Percentiles rank a stretch among this genome's conserved stretches.
phyloP scores from a whole-genome alignment of 2,113 vertebrate genomes.

The Motacilla alba region DNA sequence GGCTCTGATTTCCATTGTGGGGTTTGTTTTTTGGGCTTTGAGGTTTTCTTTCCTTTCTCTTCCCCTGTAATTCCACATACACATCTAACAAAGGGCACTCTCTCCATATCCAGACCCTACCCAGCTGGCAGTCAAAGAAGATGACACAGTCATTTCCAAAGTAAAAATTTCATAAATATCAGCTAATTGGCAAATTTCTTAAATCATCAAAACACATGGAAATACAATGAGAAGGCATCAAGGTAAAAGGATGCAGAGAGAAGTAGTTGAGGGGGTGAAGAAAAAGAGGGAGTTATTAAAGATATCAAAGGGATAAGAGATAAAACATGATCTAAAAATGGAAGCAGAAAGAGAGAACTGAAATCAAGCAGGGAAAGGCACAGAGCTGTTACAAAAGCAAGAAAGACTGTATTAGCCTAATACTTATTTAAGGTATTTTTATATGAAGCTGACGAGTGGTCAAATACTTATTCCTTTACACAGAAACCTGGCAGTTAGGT shows the following conservation, averaged over 20 bases:
- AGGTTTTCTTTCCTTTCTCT: background rate
- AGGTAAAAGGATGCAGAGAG: background rate
- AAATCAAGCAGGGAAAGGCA: conserved; percentile 42
- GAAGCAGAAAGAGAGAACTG: background rate
- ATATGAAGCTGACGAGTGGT: background rate
- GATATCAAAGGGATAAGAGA: conserved; percentile 33
- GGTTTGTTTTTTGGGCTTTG: background rate
- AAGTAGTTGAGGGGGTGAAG: background rate
- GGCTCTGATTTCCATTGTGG: background rate
- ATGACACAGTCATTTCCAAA: background rate
- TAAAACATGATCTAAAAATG: conserved; percentile 47
- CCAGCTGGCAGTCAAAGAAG: background rate
- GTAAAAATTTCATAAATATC: background rate
- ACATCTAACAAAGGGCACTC: background rate
- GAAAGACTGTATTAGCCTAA: conserved; percentile 23
- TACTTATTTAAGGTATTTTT: conserved; percentile 4
- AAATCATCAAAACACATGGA: background rate
- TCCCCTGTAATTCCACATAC: background rate
- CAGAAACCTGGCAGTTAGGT: background rate
- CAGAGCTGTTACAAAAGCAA: background rate
- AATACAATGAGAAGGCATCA: background rate
- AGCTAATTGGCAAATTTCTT: background rate
- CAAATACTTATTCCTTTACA: conserved; percentile 9
- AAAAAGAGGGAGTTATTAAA: conserved; percentile 25
- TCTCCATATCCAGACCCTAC: background rate